phyloP scores from a whole-genome alignment of 2,113 vertebrate genomes.

The Maccullochella peelii region DNA sequence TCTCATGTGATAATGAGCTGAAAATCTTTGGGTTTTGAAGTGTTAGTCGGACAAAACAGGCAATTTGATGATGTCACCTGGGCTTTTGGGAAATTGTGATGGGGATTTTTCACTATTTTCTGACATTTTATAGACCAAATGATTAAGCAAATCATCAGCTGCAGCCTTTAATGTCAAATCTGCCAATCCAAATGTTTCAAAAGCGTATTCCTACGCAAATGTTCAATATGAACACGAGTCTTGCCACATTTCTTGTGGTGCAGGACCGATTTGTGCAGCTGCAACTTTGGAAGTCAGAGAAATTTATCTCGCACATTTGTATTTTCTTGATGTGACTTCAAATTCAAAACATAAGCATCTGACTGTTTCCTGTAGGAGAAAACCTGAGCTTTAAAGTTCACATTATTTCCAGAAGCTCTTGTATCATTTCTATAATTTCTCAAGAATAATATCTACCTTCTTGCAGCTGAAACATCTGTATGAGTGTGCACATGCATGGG shows the following conservation, averaged over 20 bases:
- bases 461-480: conserved; percentile 2
- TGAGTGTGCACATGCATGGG: neutral
- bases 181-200: neutral
- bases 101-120: neutral
- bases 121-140: neutral
- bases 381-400: neutral
- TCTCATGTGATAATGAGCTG: neutral
- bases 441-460: neutral
- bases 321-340: neutral
- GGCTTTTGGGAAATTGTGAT: neutral
- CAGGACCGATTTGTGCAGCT: neutral
- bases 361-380: neutral
- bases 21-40: neutral
- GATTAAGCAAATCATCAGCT: neutral
- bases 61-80: neutral
- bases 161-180: neutral
- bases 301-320: too few species aligned
- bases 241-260: neutral
- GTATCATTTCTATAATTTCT: neutral
- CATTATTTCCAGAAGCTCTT: neutral
- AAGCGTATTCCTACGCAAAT: neutral
- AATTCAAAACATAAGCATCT: neutral
- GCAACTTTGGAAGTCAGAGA: neutral
- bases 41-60: neutral
- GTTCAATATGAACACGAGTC: neutral